Evolutionary conservation across 2,797 vertebrate genomes (phyloP), one percentile per base, ranked within the genome.

Genomic region (Sandelia bainsii): DNA sequence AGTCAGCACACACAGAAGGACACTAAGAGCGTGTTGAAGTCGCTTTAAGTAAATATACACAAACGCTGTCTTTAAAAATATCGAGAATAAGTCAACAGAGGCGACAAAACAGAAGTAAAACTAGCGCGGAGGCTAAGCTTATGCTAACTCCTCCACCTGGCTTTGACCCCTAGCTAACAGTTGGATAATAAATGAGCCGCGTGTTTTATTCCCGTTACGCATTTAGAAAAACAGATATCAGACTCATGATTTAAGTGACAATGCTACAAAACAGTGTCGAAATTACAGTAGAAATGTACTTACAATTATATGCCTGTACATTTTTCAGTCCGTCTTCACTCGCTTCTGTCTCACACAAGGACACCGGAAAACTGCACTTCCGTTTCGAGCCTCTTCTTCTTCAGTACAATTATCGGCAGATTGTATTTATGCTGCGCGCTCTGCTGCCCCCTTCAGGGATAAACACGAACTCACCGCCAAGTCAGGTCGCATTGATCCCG

Each of bases 241-340:
- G 0, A 0, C 0, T 2, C 0, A 0, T 3, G 2, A 1, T 6
- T 16, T 11, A 1, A n/a, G 9, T 0, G 1, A 3, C 1, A 34
- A 2, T 4, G 3, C 3, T 4, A 16, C 6, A 20, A 6, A 1
- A 2, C 0, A n/a, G n/a, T 0, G 16, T 13, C 1, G 14, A 53
- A 14, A 0, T 0, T 0, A 0, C 9, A 0, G 8, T 13, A 51
- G 2, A 17, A 3, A 52, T 1, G 1, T 2, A 84, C 90, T 90
- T 50, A 91, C 92, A 32, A 79, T 62, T 49, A 91, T 16, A 3
- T 78, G 63, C 67, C 86, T 85, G 63, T 66, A 89, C 91, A 93
- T 93, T 60, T 75, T 0, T 7, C 7, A 1, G 25, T n/a, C 22
- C 9, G 60, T 59, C 34, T 22, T 2, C 32, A 40, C 23, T 22